A percentile compares a stretch with the other conserved stretches of the same genome.
These are phyloP conservation scores for Aelia acuminata DNA, from an alignment of 2,888 invertebrate species.

Conservation along the genomic window DNA sequence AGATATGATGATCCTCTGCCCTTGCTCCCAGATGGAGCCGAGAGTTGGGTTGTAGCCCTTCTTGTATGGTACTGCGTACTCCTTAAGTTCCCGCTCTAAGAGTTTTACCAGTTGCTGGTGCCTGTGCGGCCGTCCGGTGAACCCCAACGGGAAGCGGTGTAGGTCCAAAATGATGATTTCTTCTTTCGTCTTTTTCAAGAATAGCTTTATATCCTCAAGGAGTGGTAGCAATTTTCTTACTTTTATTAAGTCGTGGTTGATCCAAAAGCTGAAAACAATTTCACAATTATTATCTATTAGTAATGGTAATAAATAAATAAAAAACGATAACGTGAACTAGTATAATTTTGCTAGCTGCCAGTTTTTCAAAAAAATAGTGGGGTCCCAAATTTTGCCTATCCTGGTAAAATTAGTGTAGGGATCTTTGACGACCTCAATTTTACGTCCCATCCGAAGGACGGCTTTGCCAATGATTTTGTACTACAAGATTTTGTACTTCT, in stretches of 20 bases:
- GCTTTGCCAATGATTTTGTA: no score
- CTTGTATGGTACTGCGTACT: conserved; percentile 73
- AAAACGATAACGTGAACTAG: no score
- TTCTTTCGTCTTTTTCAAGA: conserved; percentile 77
- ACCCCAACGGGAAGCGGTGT: conserved; percentile 83
- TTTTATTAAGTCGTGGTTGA: conserved; percentile 81
- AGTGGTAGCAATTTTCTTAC: conserved; percentile 78
- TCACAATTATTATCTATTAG: no score
- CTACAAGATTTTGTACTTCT: no score
- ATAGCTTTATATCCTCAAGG: conserved; percentile 79
- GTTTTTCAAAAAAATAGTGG: no score
- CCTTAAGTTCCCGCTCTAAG: conserved; percentile 73
- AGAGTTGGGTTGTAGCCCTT: conserved; percentile 73
- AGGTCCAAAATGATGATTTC: conserved; percentile 87
- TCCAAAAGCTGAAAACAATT: conserved; percentile 78
- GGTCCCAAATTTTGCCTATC: no score
- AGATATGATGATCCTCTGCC: conserved; percentile 74
- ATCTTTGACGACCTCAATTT: no score
- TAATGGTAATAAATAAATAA: no score
- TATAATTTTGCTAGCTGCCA: no score
- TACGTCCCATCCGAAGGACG: no score
- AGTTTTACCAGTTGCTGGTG: conserved; percentile 74
- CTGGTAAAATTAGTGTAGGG: no score
- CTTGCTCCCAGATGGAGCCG: conserved; percentile 74
- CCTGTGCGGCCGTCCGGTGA: conserved; percentile 72